These are phyloP conservation scores for Apus apus DNA, from an alignment of 2,113 vertebrate species.

Conservation along the genomic window DNA sequence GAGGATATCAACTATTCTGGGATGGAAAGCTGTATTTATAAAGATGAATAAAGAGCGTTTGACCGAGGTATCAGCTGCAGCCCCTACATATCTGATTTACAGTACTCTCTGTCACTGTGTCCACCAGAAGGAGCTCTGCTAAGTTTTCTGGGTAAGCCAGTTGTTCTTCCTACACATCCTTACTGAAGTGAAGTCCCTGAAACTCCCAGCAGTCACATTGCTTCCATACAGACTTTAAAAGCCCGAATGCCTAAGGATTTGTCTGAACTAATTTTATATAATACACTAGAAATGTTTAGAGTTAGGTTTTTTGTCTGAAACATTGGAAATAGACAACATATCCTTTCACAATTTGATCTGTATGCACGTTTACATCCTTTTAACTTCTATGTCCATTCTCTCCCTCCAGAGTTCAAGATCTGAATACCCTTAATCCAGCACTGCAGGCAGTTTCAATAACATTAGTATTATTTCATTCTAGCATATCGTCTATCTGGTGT, in stretches of 20 bases:
- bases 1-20: not conserved
- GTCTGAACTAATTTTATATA: not conserved
- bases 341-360: not conserved
- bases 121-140: not conserved
- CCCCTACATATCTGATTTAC: not conserved
- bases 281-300: not conserved
- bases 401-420: not conserved
- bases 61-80: not conserved
- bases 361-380: not conserved
- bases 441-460: slow-evolving; percentile 30
- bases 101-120: not conserved
- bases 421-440: not conserved
- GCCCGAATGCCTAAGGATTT: not conserved
- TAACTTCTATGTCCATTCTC: not conserved
- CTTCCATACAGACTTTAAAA: not conserved
- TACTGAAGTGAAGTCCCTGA: not conserved
- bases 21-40: not conserved
- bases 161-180: not conserved
- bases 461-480: slow-evolving; percentile 41
- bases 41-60: not conserved
- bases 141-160: not conserved
- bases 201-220: not conserved
- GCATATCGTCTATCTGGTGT: slow-evolving; percentile 10
- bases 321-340: not conserved
- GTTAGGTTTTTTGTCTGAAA: not conserved